Conservation (phyloP, 2,113 vertebrate genomes). For the Pelodiscus sinensis region DNA sequence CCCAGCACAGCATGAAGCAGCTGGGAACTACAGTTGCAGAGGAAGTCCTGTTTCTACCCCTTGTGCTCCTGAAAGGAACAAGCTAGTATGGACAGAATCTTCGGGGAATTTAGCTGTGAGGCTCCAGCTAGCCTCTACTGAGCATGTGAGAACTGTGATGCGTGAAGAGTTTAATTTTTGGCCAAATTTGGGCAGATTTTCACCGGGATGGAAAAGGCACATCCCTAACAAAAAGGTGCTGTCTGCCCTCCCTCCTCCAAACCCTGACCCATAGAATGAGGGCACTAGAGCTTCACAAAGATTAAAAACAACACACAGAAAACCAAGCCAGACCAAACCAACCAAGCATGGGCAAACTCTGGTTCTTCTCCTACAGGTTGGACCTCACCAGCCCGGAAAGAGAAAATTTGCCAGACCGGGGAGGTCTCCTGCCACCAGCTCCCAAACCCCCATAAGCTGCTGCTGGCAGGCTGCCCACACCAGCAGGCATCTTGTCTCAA, state of each 20-base stretch:
- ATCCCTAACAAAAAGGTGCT: neutral
- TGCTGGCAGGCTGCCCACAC: no score
- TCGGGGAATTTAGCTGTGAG: neutral
- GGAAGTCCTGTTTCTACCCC: no score
- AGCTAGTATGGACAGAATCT: neutral
- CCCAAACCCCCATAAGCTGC: no score
- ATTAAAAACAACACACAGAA: fast-evolving
- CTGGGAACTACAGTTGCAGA: neutral
- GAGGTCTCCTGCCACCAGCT: no score
- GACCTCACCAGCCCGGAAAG: no score
- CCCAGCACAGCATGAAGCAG: neutral
- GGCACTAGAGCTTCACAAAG: neutral
- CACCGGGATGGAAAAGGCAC: neutral
- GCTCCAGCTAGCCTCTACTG: neutral
- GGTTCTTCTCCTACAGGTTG: neutral
- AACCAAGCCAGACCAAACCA: no score
- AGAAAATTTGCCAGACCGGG: no score
- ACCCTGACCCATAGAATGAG: neutral
- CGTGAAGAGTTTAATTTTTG: neutral
- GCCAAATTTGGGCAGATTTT: neutral
- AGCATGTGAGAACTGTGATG: neutral
- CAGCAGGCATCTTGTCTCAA: no score
- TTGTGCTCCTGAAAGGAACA: neutral
- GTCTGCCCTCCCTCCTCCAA: neutral
- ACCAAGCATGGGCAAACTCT: neutral